These are phyloP conservation scores for Microplitis deprimator DNA, from an alignment of 2,888 invertebrate species.

Conservation along the genomic window DNA sequence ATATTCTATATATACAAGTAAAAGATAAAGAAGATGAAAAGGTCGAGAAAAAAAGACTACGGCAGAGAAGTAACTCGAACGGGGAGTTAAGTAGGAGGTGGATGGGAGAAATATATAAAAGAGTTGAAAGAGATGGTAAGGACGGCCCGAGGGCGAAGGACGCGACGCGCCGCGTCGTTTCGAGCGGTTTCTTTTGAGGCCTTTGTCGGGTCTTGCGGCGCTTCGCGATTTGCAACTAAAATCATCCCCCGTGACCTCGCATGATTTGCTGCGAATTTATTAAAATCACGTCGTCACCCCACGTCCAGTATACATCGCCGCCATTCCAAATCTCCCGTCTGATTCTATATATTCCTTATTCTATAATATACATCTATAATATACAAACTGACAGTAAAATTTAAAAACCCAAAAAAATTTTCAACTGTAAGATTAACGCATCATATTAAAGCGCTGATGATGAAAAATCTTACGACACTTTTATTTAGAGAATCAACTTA, in stretches of 20 bases:
- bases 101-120: conserved; percentile 58
- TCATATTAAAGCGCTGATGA: too few relatives aligned
- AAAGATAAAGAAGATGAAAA: conserved; percentile 36
- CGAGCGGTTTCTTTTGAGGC: conserved; percentile 66
- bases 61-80: conserved; percentile 19
- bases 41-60: conserved; percentile 33
- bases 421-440: too few relatives aligned
- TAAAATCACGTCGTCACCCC: conserved; percentile 62
- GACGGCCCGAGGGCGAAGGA: conserved; percentile 46
- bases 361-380: neutral
- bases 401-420: too few relatives aligned
- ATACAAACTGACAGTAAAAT: too few relatives aligned
- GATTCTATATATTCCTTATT: conserved; percentile 22
- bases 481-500: too few relatives aligned
- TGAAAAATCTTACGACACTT: too few relatives aligned
- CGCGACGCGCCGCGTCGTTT: conserved; percentile 51
- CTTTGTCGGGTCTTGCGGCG: conserved; percentile 70
- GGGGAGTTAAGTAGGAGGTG: conserved; percentile 30
- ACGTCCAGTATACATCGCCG: conserved; percentile 11
- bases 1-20: neutral
- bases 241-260: conserved; percentile 63
- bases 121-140: conserved; percentile 45
- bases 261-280: conserved; percentile 70
- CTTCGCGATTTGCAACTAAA: conserved; percentile 71
- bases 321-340: neutral